A percentile compares a stretch with the other conserved stretches of the same genome.
phyloP scores from a whole-genome alignment of 2,797 vertebrate genomes.

The Malacoctenus gilli region DNA sequence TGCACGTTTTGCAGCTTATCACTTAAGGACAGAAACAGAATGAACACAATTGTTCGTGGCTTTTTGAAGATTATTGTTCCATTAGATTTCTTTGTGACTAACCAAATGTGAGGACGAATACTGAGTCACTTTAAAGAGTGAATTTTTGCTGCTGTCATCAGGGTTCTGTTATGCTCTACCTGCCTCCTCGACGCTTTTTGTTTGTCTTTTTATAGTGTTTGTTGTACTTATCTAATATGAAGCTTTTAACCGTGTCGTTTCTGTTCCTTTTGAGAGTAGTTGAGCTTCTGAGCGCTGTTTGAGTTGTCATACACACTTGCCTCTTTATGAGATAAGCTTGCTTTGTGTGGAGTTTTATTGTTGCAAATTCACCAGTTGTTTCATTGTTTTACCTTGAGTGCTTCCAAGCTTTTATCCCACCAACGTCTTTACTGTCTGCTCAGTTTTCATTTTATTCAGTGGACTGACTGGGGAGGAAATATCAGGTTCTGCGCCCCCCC shows the following conservation, averaged over 20 bases:
- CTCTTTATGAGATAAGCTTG: constrained; percentile 3
- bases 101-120: constrained; percentile 29
- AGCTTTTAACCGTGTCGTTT: constrained; percentile 7
- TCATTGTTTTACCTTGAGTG: constrained; percentile 9
- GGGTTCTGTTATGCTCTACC: background rate
- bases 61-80: constrained; percentile 36
- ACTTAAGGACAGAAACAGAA: constrained; percentile 21
- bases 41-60: constrained; percentile 22
- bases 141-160: constrained; percentile 16
- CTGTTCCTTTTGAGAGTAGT: background rate
- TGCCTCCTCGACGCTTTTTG: background rate
- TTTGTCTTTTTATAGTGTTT: constrained; percentile 1
- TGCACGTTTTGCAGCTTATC: constrained; percentile 36
- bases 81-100: constrained; percentile 35
- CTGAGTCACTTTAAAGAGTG: constrained; percentile 12
- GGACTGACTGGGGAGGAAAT: constrained; percentile 27
- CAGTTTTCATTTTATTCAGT: constrained; percentile 23
- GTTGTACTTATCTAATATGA: constrained; percentile 12
- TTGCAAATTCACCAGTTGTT: background rate
- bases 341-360: background rate
- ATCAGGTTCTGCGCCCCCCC: background rate
- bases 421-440: background rate
- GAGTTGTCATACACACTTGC: background rate
- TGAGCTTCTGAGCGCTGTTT: background rate
- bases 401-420: constrained; percentile 1